Base-by-base conservation (phyloP, 2,797 vertebrate species). In the Microcaecilia unicolor region DNA sequence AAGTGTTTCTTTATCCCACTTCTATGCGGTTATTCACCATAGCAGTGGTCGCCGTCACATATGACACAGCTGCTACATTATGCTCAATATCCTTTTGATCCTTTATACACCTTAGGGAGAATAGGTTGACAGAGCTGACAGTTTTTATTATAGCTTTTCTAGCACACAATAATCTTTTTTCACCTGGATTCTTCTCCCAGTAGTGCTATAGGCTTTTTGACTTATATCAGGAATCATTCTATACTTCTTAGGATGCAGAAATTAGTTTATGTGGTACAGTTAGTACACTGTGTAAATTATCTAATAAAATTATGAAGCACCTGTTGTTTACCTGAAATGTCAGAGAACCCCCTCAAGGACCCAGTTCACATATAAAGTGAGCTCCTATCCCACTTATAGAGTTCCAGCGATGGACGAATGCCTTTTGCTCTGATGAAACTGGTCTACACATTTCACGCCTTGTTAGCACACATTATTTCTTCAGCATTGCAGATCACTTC, bases 91-190 rank as follows among this genome's bases (percentile, higher is more conserved):
- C 64, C 45, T 59, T 70, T 55, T 70, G 75, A 74, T 76, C 61
- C 61, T 65, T 69, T 56, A 53, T 32, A 73, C 67, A 74, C 58
- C 22, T 61, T 38, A 55, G 44, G 64, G 57, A 58, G 66, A 72
- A 60, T 39, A 34, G 38, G 55, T 53, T 78, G 79, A 82, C 75
- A 78, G 74, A 64, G 60, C 61, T 80, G 78, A 83, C 64, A 75
- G 70, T 41, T 80, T 76, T 79, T 78, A 80, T 79, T 71, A 79
- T 48, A 79, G 80, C 62, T 73, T 74, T 68, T 52, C 58, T 58
- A 62, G 70, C 55, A 71, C 58, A 67, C 68, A 67, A 66, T 82
- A 80, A 85, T 83, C 74, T 82, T 74, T 70, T 57, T 79, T 83
- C 41, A 60, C 70, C 57, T 67, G 57, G 43, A 57, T 71, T 56